Evolutionary conservation across 2,888 invertebrate genomes (phyloP), one percentile per base, ranked within the genome.

Genomic region (Sphecodes monilicornis): DNA sequence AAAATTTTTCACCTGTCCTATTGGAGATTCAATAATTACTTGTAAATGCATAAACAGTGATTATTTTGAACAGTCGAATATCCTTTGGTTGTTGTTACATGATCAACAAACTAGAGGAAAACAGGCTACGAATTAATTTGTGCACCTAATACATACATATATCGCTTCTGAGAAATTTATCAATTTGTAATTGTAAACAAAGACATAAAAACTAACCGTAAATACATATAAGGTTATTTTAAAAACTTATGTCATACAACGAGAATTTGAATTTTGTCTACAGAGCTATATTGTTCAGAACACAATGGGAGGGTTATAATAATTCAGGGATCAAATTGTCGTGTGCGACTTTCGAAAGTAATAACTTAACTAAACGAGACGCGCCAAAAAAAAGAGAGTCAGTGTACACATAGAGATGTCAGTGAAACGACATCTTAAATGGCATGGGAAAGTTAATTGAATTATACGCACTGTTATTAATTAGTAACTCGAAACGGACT

Each of bases 381-480:
- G 22, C 66, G 11, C 0, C 3, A 22, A 32, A 36, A 26, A 46
- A n/a, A n/a, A 16, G 29, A 29, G 22, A 10, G 16, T 60, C 26
- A 11, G 26, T 26, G 16, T 43, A 46, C 4, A n/a, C n/a, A n/a
- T n/a, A 64, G 39, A n/a, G 22, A 32, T 13, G 13, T 54, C 22
- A 41, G n/a, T n/a, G 2, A 10, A 22, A 8, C 10, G 13, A 60
- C 57, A 16, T 60, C 16, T 76, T 26, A 32, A 60, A 60, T 22
- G 32, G 18, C 32, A 1, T 10, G 11, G 5, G 36, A 26, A 16
- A 2, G 13, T 22, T 64, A 60, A 46, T 60, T 69, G 64, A 84
- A 84, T 84, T 77, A 82, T n/a, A 22, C 16, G 13, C 16, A 22
- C 22, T 1, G 36, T 50, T 70, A 77, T 76, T 68, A 72, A 60